Base-by-base conservation (phyloP, 2,113 vertebrate genomes). In the Pleuronectes platessa region DNA sequence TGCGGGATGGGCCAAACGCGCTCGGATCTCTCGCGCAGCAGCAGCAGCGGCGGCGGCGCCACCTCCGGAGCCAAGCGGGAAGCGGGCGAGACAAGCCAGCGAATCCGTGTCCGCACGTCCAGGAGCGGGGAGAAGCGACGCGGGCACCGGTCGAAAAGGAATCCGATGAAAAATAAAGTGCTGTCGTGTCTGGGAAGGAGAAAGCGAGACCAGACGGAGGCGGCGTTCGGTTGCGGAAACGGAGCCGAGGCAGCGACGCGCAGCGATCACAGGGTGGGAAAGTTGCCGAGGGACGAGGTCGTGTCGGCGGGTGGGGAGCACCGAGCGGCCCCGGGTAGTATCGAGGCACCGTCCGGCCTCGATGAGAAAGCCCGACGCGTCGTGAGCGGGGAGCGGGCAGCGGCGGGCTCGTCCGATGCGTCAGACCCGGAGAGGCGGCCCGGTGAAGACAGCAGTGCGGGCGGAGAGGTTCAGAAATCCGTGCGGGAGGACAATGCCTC, bases 1-100 rank as follows among this genome's bases (percentile, higher is more conserved):
- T 71, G 86, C 86, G 67, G 74, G 73, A 94, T 94, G 94, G 94
- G 93, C 70, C 94, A 95, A 91, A 89, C 86, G 23, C 55, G 78
- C 59, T 94, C 90, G 42, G 62, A 54, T 82, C 63, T 86, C 0
- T 86, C 82, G 14, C 85, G 68, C 84, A 62, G 24, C 74, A 61
- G 27, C 60, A 54, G 2, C n/a, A n/a, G 51, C 51, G 20, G 49
- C 51, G n/a, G 51, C 51, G 13, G 59, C 45, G 15, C 72, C 24
- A 24, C 65, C 31, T 51, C 85, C 81, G 83, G 70, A 90, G 47
- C 81, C 26, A 89, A 59, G 72, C 70, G 90, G 81, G 90, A 77
- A 72, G 64, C 88, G 12, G 71, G 53, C 31, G 64, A 86, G 24
- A 68, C 82, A 27, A 47, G 72, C 3, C 24, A 6, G 45, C 71